phyloP scores from a whole-genome alignment of 1,140 invertebrate species.

The Drosophila subobscura region DNA sequence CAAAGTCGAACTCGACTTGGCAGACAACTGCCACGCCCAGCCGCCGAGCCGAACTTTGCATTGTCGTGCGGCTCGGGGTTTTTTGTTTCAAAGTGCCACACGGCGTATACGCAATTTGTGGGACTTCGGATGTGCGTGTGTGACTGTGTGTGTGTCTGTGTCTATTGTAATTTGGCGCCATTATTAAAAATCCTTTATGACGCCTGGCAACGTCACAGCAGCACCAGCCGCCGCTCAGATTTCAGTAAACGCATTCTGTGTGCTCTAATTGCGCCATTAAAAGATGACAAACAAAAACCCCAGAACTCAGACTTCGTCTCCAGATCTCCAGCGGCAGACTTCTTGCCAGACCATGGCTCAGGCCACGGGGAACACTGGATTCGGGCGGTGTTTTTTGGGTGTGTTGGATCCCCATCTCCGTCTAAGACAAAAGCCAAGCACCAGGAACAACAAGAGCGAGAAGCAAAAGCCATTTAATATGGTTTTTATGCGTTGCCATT shows the following conservation, averaged over 20 bases:
- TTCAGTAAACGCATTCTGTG: slow-evolving; percentile 79
- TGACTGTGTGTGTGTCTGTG: slow-evolving; percentile 34
- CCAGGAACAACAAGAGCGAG: slow-evolving; percentile 47
- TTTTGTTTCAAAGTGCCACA: slow-evolving; percentile 80
- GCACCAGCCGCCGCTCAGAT: slow-evolving; percentile 68
- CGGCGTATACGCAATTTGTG: slow-evolving; percentile 75
- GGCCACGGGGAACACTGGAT: not conserved
- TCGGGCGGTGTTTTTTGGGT: slow-evolving; percentile 2
- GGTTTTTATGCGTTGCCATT: slow-evolving; percentile 72
- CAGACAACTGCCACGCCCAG: slow-evolving; percentile 56
- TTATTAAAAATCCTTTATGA: slow-evolving; percentile 82
- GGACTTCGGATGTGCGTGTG: slow-evolving; percentile 11
- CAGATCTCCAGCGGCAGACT: slow-evolving; percentile 16
- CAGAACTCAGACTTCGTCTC: slow-evolving; percentile 7
- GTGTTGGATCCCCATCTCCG: slow-evolving; percentile 6
- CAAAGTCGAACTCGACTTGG: slow-evolving; percentile 47
- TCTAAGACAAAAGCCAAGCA: slow-evolving; percentile 30
- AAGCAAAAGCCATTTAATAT: slow-evolving; percentile 73
- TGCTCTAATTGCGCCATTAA: slow-evolving; percentile 81
- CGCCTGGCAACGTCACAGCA: slow-evolving; percentile 43
- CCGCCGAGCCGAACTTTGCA: slow-evolving; percentile 58
- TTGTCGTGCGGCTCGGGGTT: slow-evolving; percentile 66
- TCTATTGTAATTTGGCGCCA: slow-evolving; percentile 80
- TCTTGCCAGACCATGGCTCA: slow-evolving; percentile 12
- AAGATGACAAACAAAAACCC: slow-evolving; percentile 73